phyloP scores from a whole-genome alignment of 2,113 vertebrate species.

The Galbula dea region DNA sequence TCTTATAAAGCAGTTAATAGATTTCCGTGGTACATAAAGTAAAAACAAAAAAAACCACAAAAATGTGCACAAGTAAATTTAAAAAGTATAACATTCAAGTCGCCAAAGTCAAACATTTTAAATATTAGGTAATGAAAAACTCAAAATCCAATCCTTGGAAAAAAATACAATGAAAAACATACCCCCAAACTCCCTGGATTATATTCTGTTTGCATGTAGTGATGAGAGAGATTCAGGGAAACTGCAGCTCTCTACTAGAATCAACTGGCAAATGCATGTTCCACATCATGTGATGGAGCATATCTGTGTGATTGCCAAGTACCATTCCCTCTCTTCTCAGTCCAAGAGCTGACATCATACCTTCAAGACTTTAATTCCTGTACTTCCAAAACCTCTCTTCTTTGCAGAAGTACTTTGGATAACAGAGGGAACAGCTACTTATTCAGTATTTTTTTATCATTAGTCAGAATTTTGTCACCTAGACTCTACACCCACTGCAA shows the following conservation, averaged over 20 bases:
- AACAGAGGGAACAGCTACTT: neutral
- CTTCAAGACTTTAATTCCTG: neutral
- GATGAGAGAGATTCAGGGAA: neutral
- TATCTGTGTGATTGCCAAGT: neutral
- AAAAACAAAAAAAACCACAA: neutral
- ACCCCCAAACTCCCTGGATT: neutral
- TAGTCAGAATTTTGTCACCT: neutral
- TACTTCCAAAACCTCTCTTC: neutral
- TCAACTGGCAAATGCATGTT: neutral
- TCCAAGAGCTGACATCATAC: neutral
- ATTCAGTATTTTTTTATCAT: neutral
- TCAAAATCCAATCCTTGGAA: neutral
- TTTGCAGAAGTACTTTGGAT: neutral
- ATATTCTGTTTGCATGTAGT: neutral
- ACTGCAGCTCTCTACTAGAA: neutral
- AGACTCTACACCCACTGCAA: neutral
- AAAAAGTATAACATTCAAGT: neutral
- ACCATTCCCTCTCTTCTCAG: neutral
- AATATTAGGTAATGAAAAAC: neutral
- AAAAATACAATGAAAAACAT: rapidly evolving
- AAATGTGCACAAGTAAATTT: neutral
- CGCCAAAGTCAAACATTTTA: neutral
- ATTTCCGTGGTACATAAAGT: neutral
- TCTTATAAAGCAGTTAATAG: neutral
- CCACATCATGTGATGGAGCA: rapidly evolving